Evolutionary conservation across 1,140 invertebrate species (phyloP).

Genomic region (Lethocerus indicus): DNA sequence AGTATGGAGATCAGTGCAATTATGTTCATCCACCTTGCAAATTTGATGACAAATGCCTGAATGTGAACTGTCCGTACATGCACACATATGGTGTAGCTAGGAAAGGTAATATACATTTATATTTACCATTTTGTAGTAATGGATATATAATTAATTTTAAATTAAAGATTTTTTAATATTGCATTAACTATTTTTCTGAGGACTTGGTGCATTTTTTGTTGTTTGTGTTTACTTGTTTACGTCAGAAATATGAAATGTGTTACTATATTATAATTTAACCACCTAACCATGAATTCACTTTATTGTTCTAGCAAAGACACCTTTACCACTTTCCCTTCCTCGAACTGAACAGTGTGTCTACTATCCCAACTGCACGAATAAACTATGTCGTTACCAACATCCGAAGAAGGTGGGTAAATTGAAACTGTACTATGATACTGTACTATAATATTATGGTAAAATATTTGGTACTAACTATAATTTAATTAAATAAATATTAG

Average conservation of each 20-base stretch:
- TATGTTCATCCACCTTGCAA: conserved; percentile 88
- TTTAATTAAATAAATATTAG: neutral
- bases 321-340: neutral
- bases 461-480: neutral
- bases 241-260: too few relatives aligned
- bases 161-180: neutral
- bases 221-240: too few relatives aligned
- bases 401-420: conserved; percentile 13
- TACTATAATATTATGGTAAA: neutral
- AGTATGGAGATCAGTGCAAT: conserved; percentile 72
- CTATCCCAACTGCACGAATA: conserved; percentile 31
- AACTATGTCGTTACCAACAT: conserved; percentile 27
- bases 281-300: neutral
- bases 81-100: conserved; percentile 28
- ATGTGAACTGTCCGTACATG: conserved; percentile 65
- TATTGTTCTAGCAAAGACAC: conserved; percentile 4
- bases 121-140: conserved; percentile 2
- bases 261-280: conserved; percentile 4
- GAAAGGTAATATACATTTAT: neutral
- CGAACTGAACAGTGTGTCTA: conserved; percentile 26
- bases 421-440: neutral
- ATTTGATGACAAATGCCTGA: conserved; percentile 67
- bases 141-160: neutral
- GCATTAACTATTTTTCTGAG: neutral
- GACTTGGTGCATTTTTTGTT: too few relatives aligned